Conservation (phyloP, 1,140 invertebrate species). For the Diploscapter pachys region DNA sequence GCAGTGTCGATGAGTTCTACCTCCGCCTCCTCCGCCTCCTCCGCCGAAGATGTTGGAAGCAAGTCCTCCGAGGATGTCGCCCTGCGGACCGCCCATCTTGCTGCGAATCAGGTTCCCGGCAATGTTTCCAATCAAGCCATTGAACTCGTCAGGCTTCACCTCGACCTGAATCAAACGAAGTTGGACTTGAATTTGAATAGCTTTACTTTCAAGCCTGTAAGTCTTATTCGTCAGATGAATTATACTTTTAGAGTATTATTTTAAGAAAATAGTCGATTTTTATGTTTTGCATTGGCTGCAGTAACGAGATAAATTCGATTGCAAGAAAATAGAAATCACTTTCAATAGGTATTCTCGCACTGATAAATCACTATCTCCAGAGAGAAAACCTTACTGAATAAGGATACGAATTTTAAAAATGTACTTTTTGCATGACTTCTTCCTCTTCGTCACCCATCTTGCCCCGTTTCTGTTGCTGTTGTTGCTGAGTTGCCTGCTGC, state of each 20-base stretch:
- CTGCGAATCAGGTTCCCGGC: slow-evolving; percentile 54
- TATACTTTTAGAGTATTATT: background rate
- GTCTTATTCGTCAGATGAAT: no score
- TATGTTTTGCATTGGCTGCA: no score
- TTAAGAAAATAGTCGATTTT: background rate
- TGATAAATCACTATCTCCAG: background rate
- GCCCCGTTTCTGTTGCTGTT: slow-evolving; percentile 5
- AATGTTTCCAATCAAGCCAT: slow-evolving; percentile 55
- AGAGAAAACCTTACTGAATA: no score
- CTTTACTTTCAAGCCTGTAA: no score
- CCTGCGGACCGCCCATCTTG: slow-evolving; percentile 35
- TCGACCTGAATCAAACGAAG: slow-evolving; percentile 42
- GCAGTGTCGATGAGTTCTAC: background rate
- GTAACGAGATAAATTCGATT: background rate
- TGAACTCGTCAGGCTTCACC: slow-evolving; percentile 52
- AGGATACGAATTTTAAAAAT: no score
- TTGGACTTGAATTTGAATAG: no score
- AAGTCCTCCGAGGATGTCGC: slow-evolving; percentile 37
- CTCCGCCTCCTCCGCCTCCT: slow-evolving; percentile 25
- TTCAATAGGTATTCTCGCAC: background rate
- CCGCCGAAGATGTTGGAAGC: slow-evolving; percentile 33
- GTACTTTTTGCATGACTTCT: slow-evolving; percentile 28
- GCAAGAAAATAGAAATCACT: background rate
- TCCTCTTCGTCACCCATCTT: slow-evolving; percentile 36
- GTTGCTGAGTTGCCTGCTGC: background rate